Percentiles rank a stretch among this genome's conserved stretches.
phyloP scores from a whole-genome alignment of 64 coral and sea anemone genomes.

The Actinia equina region DNA sequence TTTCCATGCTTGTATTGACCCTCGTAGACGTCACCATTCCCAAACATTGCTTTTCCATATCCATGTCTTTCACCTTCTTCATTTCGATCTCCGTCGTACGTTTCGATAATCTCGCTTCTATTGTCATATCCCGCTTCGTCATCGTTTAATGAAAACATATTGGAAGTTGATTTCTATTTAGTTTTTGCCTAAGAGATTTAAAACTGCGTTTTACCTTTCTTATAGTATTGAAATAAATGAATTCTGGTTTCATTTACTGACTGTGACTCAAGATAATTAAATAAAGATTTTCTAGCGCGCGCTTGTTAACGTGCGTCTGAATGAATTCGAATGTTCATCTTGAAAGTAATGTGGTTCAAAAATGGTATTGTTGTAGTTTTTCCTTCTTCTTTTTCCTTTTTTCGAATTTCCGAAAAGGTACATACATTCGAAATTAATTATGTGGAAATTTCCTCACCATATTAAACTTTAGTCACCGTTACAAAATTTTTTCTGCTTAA shows the following conservation, averaged over 20 bases:
- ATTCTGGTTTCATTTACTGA: neutral
- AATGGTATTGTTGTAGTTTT: no score
- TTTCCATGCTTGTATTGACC: slow-evolving; percentile 67
- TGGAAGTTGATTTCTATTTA: neutral
- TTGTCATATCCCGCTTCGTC: neutral
- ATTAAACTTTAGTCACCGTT: no score
- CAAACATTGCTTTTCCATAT: slow-evolving; percentile 42
- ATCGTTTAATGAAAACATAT: neutral
- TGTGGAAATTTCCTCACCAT: no score
- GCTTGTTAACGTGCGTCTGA: neutral
- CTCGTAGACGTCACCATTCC: slow-evolving; percentile 66
- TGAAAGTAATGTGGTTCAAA: no score
- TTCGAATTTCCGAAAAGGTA: no score
- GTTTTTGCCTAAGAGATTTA: neutral
- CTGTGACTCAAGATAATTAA: slow-evolving; percentile 1
- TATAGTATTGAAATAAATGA: neutral
- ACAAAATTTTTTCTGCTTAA: no score
- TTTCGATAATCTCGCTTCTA: slow-evolving; percentile 7
- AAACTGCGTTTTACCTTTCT: neutral
- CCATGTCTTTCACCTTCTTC: slow-evolving; percentile 71
- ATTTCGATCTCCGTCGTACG: slow-evolving; percentile 59
- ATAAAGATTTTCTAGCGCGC: neutral
- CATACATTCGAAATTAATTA: no score
- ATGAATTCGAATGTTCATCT: neutral
- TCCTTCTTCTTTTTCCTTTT: no score